Evolutionary conservation across 2,888 invertebrate genomes (phyloP).

Genomic region (Corythucha ciliata): DNA sequence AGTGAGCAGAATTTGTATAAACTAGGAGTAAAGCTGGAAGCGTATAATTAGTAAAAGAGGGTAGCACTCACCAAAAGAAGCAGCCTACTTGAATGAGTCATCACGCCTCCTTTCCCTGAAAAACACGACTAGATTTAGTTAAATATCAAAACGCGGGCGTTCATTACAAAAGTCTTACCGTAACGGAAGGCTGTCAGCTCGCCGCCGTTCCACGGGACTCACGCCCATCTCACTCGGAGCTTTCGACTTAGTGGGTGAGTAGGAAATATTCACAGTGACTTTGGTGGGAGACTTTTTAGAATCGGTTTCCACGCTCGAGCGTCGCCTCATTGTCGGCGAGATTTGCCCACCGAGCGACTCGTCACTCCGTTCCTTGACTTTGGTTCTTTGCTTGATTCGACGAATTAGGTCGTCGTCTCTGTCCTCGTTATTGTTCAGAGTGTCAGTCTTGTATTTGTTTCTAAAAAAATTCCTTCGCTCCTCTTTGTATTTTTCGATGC

Average conservation of each 20-base stretch:
- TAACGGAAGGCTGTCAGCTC: too few relatives aligned
- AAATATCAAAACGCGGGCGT: too few relatives aligned
- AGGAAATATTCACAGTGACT: slow-evolving; percentile 34
- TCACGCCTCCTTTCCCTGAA: too few relatives aligned
- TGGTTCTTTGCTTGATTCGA: slow-evolving; percentile 44
- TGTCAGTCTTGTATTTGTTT: slow-evolving; percentile 68
- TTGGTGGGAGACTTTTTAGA: slow-evolving; percentile 30
- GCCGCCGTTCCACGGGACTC: too few relatives aligned
- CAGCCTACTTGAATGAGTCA: too few relatives aligned
- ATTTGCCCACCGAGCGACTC: slow-evolving; percentile 18
- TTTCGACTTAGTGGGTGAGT: slow-evolving; percentile 33
- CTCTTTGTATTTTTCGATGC: slow-evolving; percentile 59
- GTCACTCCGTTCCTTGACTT: slow-evolving; percentile 21
- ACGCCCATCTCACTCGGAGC: too few relatives aligned
- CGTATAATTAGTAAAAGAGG: too few relatives aligned
- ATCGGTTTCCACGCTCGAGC: slow-evolving; percentile 11
- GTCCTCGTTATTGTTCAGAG: slow-evolving; percentile 45
- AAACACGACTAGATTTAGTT: too few relatives aligned
- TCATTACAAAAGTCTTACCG: too few relatives aligned
- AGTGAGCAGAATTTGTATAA: too few relatives aligned
- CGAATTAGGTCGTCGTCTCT: slow-evolving; percentile 50
- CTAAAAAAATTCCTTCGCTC: slow-evolving; percentile 74
- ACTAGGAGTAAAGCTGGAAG: too few relatives aligned
- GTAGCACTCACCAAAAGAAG: too few relatives aligned
- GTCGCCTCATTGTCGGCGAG: slow-evolving; percentile 25